A percentile compares a stretch with the other conserved stretches of the same genome.
Evolutionary conservation across 1,140 invertebrate genomes (phyloP).

Genomic region (Cydia amplana): DNA sequence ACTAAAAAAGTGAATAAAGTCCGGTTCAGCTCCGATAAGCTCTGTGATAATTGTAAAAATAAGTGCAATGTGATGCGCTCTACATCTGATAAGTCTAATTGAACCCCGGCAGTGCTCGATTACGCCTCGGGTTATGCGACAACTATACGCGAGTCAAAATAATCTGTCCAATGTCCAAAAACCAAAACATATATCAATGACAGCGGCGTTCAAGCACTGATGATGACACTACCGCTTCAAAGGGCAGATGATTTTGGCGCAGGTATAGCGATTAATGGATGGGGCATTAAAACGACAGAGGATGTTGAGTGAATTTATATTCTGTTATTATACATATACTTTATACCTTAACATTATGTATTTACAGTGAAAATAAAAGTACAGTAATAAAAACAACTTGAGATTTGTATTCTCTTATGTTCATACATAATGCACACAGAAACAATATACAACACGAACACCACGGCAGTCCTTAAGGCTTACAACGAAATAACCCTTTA

Average conservation of each 20-base stretch:
- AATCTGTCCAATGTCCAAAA: no score
- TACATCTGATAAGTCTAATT: not conserved
- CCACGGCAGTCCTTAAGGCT: constrained; percentile 48
- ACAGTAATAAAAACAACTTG: constrained; percentile 69
- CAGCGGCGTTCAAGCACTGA: not conserved
- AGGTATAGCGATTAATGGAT: not conserved
- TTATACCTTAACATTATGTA: constrained; percentile 71
- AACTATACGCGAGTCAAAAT: no score
- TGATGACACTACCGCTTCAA: not conserved
- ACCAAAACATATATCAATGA: no score
- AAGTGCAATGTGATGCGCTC: not conserved
- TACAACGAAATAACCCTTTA: constrained; percentile 47
- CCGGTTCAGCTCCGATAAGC: not conserved
- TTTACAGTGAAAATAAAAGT: constrained; percentile 70
- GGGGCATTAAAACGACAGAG: constrained; percentile 38
- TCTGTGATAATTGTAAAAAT: not conserved
- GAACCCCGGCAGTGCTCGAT: not conserved
- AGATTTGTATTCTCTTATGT: constrained; percentile 53
- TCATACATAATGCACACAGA: constrained; percentile 35
- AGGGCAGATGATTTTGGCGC: not conserved
- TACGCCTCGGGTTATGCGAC: no score
- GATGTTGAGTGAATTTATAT: constrained; percentile 58
- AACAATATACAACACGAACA: constrained; percentile 50
- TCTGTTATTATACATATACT: constrained; percentile 73
- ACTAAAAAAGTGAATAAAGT: not conserved